Conservation (phyloP, 1,140 invertebrate genomes). For the Meloidogyne hapla region DNA sequence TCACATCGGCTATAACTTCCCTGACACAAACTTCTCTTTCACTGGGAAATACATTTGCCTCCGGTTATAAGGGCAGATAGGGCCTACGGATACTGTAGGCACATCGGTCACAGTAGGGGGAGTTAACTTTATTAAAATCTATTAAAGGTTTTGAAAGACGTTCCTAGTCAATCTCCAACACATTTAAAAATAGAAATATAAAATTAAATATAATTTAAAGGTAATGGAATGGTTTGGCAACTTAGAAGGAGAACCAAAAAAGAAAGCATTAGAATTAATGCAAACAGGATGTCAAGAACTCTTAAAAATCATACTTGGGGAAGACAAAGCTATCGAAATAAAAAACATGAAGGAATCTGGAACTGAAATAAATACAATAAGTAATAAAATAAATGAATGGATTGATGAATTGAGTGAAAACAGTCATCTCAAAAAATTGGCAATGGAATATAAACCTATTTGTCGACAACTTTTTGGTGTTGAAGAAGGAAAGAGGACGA, state of each 20-base stretch:
- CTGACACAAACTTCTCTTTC: too few species aligned
- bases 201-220: too few species aligned
- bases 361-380: constrained; percentile 30
- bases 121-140: too few species aligned
- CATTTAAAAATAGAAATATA: too few species aligned
- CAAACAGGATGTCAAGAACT: constrained; percentile 46
- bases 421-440: constrained; percentile 43
- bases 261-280: constrained; percentile 40
- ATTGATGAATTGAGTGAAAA: constrained; percentile 38
- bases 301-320: constrained; percentile 35
- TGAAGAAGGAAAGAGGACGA: constrained; percentile 7
- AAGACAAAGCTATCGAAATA: constrained; percentile 48
- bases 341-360: constrained; percentile 51
- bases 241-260: constrained; percentile 38
- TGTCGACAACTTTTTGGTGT: constrained; percentile 44
- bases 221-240: constrained; percentile 27
- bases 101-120: too few species aligned
- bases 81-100: too few species aligned
- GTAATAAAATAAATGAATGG: constrained; percentile 40
- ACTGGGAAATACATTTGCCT: too few species aligned
- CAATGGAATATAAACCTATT: constrained; percentile 28
- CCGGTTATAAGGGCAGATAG: too few species aligned
- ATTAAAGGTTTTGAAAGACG: too few species aligned
- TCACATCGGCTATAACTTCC: too few species aligned
- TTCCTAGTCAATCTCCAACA: too few species aligned